These are phyloP conservation scores for Hylia prasina DNA, from an alignment of 2,113 vertebrate genomes.

Conservation along the genomic window DNA sequence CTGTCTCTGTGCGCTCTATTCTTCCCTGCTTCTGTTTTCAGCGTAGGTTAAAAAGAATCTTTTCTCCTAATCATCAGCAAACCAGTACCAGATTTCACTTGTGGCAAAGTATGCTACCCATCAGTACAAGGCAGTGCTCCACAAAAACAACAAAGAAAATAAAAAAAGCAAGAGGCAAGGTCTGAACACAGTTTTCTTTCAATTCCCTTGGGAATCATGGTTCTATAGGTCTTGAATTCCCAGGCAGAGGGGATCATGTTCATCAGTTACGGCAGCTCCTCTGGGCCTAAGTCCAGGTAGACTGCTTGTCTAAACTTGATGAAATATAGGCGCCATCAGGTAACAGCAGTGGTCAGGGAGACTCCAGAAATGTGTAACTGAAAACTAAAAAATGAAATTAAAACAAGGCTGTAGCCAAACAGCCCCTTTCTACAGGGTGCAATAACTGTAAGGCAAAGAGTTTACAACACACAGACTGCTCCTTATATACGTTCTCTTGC, in stretches of 20 bases:
- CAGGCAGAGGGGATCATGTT: constrained; percentile 82
- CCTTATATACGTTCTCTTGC: neutral
- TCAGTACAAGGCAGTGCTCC: constrained; percentile 64
- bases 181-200: constrained; percentile 74
- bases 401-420: constrained; percentile 63
- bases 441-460: constrained; percentile 61
- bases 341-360: constrained; percentile 80
- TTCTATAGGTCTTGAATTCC: constrained; percentile 78
- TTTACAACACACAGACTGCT: neutral
- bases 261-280: constrained; percentile 76
- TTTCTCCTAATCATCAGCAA: constrained; percentile 76
- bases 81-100: constrained; percentile 63
- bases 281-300: constrained; percentile 85
- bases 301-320: constrained; percentile 80
- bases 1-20: constrained; percentile 68
- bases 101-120: constrained; percentile 60
- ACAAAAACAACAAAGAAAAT: constrained; percentile 73
- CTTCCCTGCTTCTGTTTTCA: constrained; percentile 75
- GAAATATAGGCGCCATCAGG: constrained; percentile 86
- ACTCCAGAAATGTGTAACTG: constrained; percentile 87
- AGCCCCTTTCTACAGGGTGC: constrained; percentile 67
- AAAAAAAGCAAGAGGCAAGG: constrained; percentile 63
- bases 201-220: constrained; percentile 79
- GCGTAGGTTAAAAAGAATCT: constrained; percentile 79
- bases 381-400: constrained; percentile 84